Conservation (phyloP, 2,797 vertebrate species). For the Carcharodon carcharias region DNA sequence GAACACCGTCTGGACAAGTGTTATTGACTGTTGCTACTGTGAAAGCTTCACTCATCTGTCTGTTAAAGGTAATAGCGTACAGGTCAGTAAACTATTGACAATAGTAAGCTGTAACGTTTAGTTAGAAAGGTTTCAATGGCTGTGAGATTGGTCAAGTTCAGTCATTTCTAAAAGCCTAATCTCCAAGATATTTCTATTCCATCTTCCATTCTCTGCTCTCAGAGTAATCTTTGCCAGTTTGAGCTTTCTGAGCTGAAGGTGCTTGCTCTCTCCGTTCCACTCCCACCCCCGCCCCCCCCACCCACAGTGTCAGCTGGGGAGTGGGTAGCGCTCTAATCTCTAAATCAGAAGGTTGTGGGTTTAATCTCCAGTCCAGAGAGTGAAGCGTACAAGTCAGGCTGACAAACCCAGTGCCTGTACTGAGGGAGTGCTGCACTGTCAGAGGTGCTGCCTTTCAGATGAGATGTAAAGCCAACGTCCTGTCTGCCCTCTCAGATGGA, state of each 20-base stretch:
- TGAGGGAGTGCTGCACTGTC: neutral
- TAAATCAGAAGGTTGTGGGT: no score
- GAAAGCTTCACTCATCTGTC: slow-evolving; percentile 43
- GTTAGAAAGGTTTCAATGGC: neutral
- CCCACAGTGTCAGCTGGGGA: no score
- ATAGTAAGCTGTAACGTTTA: slow-evolving; percentile 41
- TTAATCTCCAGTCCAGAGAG: no score
- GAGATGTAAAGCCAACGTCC: no score
- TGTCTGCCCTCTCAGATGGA: no score
- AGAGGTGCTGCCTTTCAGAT: neutral
- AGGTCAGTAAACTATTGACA: slow-evolving; percentile 56
- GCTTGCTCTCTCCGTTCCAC: neutral
- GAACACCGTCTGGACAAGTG: slow-evolving; percentile 43
- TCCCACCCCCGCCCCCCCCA: no score
- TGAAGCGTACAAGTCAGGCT: no score
- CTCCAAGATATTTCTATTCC: neutral
- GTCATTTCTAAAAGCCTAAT: neutral
- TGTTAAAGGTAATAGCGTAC: slow-evolving; percentile 47
- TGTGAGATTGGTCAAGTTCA: neutral
- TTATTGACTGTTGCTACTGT: slow-evolving; percentile 41
- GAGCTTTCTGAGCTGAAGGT: neutral
- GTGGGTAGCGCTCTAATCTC: no score
- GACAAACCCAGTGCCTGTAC: no score
- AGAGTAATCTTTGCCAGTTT: no score
- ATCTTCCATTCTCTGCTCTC: no score